These are phyloP conservation scores for Dasypus novemcinctus DNA, from an alignment of 2,113 vertebrate genomes.

Conservation along the genomic window DNA sequence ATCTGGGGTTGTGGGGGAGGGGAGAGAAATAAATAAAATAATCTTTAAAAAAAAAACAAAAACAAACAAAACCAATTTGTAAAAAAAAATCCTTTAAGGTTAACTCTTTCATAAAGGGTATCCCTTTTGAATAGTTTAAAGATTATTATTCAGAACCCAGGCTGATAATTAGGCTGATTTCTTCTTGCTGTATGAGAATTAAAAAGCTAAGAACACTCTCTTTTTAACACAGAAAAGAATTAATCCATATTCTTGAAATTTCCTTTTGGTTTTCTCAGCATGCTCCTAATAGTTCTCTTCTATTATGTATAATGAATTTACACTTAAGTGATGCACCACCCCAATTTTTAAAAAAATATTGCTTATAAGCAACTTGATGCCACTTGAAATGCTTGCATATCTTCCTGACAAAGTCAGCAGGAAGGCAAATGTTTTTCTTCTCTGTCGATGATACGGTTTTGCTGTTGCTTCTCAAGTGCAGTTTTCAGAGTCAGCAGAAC, in stretches of 20 bases:
- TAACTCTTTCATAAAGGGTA: slow-evolving; percentile 40
- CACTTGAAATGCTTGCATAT: background rate
- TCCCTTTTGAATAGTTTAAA: slow-evolving; percentile 41
- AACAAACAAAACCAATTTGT: too few species aligned
- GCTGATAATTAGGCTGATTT: slow-evolving; percentile 21
- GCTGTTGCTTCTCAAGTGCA: background rate
- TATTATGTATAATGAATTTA: background rate
- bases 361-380: background rate
- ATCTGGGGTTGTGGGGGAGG: too few species aligned
- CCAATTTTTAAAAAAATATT: background rate
- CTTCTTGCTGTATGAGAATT: slow-evolving; percentile 13
- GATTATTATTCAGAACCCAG: slow-evolving; percentile 19
- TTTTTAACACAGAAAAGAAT: background rate
- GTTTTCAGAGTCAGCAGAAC: background rate
- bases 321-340: background rate
- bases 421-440: background rate
- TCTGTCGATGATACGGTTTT: background rate
- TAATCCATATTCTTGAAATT: background rate
- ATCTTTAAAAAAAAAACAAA: too few species aligned
- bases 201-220: slow-evolving; percentile 1
- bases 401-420: background rate
- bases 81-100: slow-evolving; percentile 38
- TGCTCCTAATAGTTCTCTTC: background rate
- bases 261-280: background rate
- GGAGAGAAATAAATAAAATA: too few species aligned